Conservation (phyloP, 2,888 invertebrate species). For the Galeruca laticollis region DNA sequence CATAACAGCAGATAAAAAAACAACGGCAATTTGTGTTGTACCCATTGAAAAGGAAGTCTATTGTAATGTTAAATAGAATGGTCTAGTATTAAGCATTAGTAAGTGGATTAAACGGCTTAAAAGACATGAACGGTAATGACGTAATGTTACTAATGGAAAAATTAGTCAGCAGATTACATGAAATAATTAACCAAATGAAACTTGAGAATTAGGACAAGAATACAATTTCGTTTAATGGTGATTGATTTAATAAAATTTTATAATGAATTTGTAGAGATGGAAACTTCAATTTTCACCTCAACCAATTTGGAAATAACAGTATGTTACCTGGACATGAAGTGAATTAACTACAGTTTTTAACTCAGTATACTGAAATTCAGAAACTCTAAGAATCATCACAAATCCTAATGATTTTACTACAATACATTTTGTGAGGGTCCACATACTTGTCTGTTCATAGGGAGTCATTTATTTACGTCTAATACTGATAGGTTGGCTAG, state of each 20-base stretch:
- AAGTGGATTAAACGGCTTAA: slow-evolving; percentile 5
- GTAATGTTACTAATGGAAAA: slow-evolving; percentile 13
- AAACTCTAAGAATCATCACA: no score
- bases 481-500: no score
- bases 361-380: no score
- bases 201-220: neutral
- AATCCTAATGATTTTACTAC: no score
- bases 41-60: slow-evolving; percentile 11
- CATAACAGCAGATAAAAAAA: neutral
- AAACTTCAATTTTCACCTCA: no score
- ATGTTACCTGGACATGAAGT: no score
- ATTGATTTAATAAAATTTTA: neutral
- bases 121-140: slow-evolving; percentile 1
- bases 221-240: neutral
- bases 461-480: no score
- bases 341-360: no score
- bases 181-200: slow-evolving; percentile 1
- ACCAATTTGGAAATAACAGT: no score
- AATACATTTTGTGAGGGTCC: no score
- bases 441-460: no score
- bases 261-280: no score
- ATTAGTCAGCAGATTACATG: slow-evolving; percentile 7
- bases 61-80: slow-evolving; percentile 7
- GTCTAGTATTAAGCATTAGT: neutral
- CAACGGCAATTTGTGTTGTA: neutral